Conservation (phyloP, 2,888 invertebrate genomes). For the Cheilosia urbana region DNA sequence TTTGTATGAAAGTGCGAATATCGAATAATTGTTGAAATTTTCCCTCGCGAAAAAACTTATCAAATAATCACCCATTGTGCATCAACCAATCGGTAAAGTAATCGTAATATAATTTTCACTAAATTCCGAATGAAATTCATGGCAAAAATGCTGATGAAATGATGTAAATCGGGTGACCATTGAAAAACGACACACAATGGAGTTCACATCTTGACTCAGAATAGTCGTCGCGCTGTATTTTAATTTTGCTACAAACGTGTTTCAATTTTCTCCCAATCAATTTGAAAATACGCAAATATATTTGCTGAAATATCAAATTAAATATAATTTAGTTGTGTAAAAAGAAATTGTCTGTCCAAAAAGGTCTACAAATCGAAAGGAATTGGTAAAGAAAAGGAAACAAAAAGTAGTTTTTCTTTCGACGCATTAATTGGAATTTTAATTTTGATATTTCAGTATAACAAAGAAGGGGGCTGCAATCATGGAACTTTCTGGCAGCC, state of each 20-base stretch:
- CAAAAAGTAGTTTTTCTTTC: constrained; percentile 17
- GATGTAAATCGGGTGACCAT: constrained; percentile 41
- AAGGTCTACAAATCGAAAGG: not conserved
- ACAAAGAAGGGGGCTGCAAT: constrained; percentile 14
- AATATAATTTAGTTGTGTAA: not conserved
- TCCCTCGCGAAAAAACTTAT: constrained; percentile 25
- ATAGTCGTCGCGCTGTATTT: constrained; percentile 20
- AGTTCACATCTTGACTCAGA: constrained; percentile 66
- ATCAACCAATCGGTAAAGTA: constrained; percentile 6
- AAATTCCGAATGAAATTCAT: constrained; percentile 27
- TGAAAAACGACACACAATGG: constrained; percentile 66
- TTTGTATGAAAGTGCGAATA: constrained; percentile 60
- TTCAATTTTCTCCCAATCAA: constrained; percentile 1
- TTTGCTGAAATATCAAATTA: constrained; percentile 26
- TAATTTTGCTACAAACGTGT: constrained; percentile 42
- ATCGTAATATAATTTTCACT: not conserved
- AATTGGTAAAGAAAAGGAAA: constrained; percentile 7
- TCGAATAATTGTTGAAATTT: constrained; percentile 35
- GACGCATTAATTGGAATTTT: constrained; percentile 3
- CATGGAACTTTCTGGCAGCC: constrained; percentile 68
- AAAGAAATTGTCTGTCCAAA: constrained; percentile 4
- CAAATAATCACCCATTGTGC: constrained; percentile 14
- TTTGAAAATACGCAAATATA: not conserved
- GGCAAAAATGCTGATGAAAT: constrained; percentile 38
- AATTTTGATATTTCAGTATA: constrained; percentile 43